Evolutionary conservation across 2,888 invertebrate species (phyloP).

Genomic region (Ophraella communa): DNA sequence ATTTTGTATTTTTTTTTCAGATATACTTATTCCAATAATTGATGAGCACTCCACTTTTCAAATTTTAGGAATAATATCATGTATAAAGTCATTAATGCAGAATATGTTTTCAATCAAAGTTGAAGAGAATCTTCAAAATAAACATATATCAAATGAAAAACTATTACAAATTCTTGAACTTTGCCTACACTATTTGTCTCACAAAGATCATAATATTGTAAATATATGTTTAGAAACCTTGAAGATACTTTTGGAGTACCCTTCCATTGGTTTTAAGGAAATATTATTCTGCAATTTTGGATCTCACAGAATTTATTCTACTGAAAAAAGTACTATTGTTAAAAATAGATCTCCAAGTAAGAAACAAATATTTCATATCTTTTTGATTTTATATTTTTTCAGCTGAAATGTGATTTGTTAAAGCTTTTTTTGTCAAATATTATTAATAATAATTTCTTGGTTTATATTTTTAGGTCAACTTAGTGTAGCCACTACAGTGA

Average conservation of each 20-base stretch:
- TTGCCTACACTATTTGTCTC: constrained; percentile 73
- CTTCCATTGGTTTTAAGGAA: constrained; percentile 62
- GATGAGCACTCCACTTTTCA: constrained; percentile 59
- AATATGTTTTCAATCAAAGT: constrained; percentile 53
- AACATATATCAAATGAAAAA: constrained; percentile 33
- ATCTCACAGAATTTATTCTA: constrained; percentile 56
- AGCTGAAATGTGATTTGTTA: constrained; percentile 9
- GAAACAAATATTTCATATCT: constrained; percentile 39
- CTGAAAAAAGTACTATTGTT: constrained; percentile 32
- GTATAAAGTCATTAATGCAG: constrained; percentile 70
- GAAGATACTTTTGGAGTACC: constrained; percentile 67
- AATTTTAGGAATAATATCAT: constrained; percentile 71
- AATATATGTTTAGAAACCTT: constrained; percentile 86
- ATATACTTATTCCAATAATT: constrained; percentile 53
- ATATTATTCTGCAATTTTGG: constrained; percentile 63
- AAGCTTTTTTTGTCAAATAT: too few relatives aligned
- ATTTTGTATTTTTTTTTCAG: constrained; percentile 44
- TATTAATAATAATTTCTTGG: background rate
- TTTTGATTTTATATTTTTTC: too few relatives aligned
- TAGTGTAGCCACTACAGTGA: constrained; percentile 57
- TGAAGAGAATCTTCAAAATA: constrained; percentile 24
- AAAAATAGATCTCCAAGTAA: constrained; percentile 62
- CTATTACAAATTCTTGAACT: constrained; percentile 71
- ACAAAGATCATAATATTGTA: constrained; percentile 84
- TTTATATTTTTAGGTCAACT: constrained; percentile 56